Evolutionary conservation across 2,113 vertebrate species (phyloP), one percentile per base, ranked within the genome.

Genomic region (Mus pahari): DNA sequence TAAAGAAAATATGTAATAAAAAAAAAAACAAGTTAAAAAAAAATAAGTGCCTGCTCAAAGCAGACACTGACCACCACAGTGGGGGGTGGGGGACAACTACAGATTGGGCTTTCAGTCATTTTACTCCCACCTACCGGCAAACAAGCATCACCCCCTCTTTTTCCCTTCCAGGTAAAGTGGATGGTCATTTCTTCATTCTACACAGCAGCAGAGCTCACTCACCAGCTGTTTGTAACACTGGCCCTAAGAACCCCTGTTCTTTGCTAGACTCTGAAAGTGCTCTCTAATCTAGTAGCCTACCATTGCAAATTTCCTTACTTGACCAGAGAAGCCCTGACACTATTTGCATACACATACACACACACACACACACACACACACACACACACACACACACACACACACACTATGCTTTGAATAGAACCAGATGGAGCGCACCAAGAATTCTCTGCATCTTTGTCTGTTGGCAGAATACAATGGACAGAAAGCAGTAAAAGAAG

Each of bases 381-480:
- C 28, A 62, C 39, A 66, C 75, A 79, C 50, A 62, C 71, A 88
- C 74, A 91, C 36, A 36, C 78, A 60, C 60, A 33, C 48, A 78
- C 16, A 33, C 48, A 78, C 28, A 50, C 60, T 3, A 55, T 7
- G 26, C 86, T 92, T 92, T 96, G 96, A 96, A 94, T 74, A 98
- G 95, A 98, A 95, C 50, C 97, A 98, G 92, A 97, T 89, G 96
- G 96, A 96, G 96, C 20, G 86, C 96, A 42, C 1, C 0, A 48
- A 64, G 92, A 96, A 94, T 75, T 81, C 95, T 88, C 74, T 77
- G 70, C 82, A 91, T 94, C 97, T 95, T 75, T 97, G 88, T 84
- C 39, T 28, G 55, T 90, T 0, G 81, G 92, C 31, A 7, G 81
- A 82, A 82, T 53, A 22, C 53, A 60, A 60, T 36, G 10, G 17